Evolutionary conservation across 1,140 invertebrate genomes (phyloP), one percentile per base, ranked within the genome.

Genomic region (Megalonaias nervosa): DNA sequence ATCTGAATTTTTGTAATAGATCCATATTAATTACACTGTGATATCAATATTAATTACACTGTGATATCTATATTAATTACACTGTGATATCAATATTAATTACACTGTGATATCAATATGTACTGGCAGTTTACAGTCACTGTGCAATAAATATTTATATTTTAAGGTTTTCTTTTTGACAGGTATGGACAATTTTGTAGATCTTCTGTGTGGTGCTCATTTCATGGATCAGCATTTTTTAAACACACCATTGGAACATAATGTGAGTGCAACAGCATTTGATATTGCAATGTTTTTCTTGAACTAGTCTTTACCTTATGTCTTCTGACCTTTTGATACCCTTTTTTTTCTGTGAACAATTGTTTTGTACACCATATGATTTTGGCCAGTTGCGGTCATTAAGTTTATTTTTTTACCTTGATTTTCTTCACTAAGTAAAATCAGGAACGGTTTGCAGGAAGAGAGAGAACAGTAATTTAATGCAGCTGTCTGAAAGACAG

Each of bases 191-290:
- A 99, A 99, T 91, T 99, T 99, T 93, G 94, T 96, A 90, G 94
- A 97, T 85, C 92, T 99, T 19, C 91, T 99, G 26, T 94, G 94
- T 79, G 99, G 98, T 21, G 98, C 97, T 56, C 94, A 96, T 90
- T 97, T 93, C 82, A 96, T 99, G 94, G 99, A 99, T 92, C 93
- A 98, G 71, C 98, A 99, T 92, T 99, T 99, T 89, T 92, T 92
- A 26, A 94, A 93, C 26, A 93, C 97, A 38, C 96, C 97, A 0
- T 89, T 99, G n/a, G 95, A 98, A 79, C 92, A 97, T 89, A 99
- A 99, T 93, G 97, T 99, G 93, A 93, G 93, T 84, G n/a, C 62
- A 31, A 38, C 38, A 48, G 1, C 38, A 0, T 48, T 48, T 48
- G 38, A 48, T 48, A 48, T 48, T 48, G 38, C 2, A 48, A 6